Conservation (phyloP, 2,113 vertebrate species). For the Actenoides hombroni region DNA sequence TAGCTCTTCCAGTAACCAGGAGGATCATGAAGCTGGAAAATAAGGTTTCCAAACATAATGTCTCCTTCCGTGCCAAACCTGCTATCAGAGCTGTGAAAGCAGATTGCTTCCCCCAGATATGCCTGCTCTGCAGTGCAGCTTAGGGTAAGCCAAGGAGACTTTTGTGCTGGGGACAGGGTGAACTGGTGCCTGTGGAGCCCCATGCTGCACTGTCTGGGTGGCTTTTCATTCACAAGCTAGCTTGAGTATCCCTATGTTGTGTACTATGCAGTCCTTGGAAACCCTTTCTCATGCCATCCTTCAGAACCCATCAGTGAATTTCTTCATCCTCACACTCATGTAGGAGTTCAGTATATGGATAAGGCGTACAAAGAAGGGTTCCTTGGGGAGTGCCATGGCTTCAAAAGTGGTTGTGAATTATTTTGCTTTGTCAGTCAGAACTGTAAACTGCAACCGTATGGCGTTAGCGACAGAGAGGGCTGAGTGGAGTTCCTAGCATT, state of each 20-base stretch:
- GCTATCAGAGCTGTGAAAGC: background rate
- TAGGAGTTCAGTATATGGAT: background rate
- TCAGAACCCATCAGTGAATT: background rate
- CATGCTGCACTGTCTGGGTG: rapidly evolving
- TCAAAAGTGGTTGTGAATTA: background rate
- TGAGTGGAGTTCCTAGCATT: conserved; percentile 1
- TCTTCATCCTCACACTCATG: rapidly evolving
- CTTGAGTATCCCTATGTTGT: background rate
- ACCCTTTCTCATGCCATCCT: background rate
- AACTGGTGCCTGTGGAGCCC: background rate
- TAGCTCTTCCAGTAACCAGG: background rate
- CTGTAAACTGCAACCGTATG: background rate
- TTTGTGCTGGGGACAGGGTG: background rate
- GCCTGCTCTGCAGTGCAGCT: background rate
- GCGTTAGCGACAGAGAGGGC: background rate
- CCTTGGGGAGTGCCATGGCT: background rate
- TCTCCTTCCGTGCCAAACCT: background rate
- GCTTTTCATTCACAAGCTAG: background rate
- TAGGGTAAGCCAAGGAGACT: background rate
- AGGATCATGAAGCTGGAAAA: background rate
- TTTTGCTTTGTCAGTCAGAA: conserved; percentile 34
- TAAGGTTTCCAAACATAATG: background rate
- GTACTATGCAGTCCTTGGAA: rapidly evolving
- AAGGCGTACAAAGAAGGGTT: background rate
- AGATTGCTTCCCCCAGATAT: rapidly evolving